These are phyloP conservation scores for Pseudococcus viburni DNA, from an alignment of 2,888 invertebrate species.

Conservation along the genomic window DNA sequence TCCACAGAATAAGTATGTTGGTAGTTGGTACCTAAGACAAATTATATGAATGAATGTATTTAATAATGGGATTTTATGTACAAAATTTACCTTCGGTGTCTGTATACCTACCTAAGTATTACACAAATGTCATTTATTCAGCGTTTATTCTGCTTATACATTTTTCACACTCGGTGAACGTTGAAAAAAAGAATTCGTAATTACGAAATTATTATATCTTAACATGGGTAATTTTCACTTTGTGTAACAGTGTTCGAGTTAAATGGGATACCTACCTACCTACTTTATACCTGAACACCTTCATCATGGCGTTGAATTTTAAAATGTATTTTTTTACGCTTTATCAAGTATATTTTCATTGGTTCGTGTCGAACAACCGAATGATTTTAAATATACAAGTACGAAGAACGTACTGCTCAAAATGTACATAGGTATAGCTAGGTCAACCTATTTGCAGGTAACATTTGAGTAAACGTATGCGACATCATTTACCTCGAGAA, in stretches of 20 bases:
- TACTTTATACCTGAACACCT: background rate
- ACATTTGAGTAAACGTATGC: constrained; percentile 19
- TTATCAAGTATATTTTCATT: background rate
- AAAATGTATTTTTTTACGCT: background rate
- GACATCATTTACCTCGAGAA: background rate
- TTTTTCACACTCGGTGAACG: background rate
- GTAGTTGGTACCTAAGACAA: background rate
- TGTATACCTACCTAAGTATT: background rate
- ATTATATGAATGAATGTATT: background rate
- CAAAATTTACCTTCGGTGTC: background rate
- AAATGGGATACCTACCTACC: background rate
- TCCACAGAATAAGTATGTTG: background rate
- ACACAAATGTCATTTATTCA: background rate
- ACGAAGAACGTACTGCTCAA: background rate
- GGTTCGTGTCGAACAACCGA: background rate
- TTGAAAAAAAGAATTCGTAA: background rate
- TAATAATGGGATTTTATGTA: background rate
- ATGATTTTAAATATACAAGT: constrained; percentile 7
- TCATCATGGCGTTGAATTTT: background rate
- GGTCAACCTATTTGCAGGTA: background rate
- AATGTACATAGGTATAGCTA: background rate
- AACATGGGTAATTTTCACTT: background rate
- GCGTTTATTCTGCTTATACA: background rate
- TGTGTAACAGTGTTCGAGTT: background rate
- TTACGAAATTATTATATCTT: constrained; percentile 3